Conservation (phyloP, 2,113 vertebrate genomes). For the Channa argus region DNA sequence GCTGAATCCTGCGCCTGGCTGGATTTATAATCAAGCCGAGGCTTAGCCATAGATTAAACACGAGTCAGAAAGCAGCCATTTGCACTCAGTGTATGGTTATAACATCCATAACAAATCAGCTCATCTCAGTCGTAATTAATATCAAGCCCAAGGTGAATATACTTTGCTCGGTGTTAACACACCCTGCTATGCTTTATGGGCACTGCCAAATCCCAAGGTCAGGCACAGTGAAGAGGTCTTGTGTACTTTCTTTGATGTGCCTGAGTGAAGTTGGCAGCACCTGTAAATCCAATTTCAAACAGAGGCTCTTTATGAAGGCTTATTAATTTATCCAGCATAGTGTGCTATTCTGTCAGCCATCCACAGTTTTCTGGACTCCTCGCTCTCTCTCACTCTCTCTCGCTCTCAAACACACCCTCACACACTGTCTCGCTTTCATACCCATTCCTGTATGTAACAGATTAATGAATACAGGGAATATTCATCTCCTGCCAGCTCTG, state of each 20-base stretch:
- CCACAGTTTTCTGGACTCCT: slow-evolving; percentile 28
- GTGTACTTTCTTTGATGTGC: slow-evolving; percentile 60
- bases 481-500: slow-evolving; percentile 61
- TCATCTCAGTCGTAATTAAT: slow-evolving; percentile 57
- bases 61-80: slow-evolving; percentile 38
- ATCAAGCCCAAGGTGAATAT: slow-evolving; percentile 53
- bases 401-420: slow-evolving; percentile 33
- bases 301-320: slow-evolving; percentile 43
- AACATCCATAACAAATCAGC: slow-evolving; percentile 57
- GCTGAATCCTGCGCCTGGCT: slow-evolving; percentile 11
- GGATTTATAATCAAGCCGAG: slow-evolving; percentile 35
- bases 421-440: slow-evolving; percentile 37
- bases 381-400: slow-evolving; percentile 22
- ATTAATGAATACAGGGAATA: slow-evolving; percentile 72
- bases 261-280: slow-evolving; percentile 32
- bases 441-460: slow-evolving; percentile 48
- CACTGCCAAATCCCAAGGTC: slow-evolving; percentile 52
- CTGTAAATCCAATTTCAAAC: slow-evolving; percentile 71
- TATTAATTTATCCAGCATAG: slow-evolving; percentile 51
- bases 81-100: slow-evolving; percentile 28
- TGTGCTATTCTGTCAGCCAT: slow-evolving; percentile 42
- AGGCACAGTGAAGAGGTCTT: slow-evolving; percentile 19
- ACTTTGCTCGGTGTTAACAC: slow-evolving; percentile 48
- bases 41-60: slow-evolving; percentile 43
- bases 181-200: slow-evolving; percentile 31